These are phyloP conservation scores for Torymus texanus DNA, from an alignment of 2,888 invertebrate species.

Conservation along the genomic window DNA sequence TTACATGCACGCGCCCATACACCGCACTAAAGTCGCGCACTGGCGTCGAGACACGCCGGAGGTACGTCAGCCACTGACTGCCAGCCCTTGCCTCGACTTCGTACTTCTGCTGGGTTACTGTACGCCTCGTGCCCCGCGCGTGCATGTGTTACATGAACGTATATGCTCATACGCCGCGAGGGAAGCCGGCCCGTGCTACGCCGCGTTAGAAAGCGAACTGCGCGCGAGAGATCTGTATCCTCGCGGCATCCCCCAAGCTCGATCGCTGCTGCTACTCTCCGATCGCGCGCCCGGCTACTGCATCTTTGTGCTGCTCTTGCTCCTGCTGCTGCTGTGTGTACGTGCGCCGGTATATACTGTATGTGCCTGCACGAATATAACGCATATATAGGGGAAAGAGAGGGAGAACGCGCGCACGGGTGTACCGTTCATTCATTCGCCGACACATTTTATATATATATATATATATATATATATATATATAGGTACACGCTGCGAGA, in stretches of 20 bases:
- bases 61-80: constrained; percentile 52
- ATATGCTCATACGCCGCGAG: neutral
- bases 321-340: neutral
- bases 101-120: neutral
- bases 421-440: too few species aligned
- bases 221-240: neutral
- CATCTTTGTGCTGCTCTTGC: constrained; percentile 18
- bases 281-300: constrained; percentile 10
- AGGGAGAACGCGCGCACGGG: neutral
- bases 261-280: constrained; percentile 1
- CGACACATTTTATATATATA: too few species aligned
- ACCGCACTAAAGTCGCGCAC: too few species aligned
- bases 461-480: too few species aligned
- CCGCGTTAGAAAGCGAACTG: constrained; percentile 35
- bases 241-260: constrained; percentile 11
- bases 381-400: neutral
- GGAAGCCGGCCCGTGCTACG: constrained; percentile 9
- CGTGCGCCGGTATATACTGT: neutral
- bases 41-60: constrained; percentile 48
- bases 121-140: neutral
- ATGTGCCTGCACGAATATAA: neutral
- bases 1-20: too few species aligned
- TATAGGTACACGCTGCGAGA: neutral
- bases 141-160: too few species aligned
- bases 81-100: constrained; percentile 36